A percentile compares a stretch with the other conserved stretches of the same genome.
These are phyloP conservation scores for Oscheius onirici DNA, from an alignment of 2,888 invertebrate species.

Conservation along the genomic window DNA sequence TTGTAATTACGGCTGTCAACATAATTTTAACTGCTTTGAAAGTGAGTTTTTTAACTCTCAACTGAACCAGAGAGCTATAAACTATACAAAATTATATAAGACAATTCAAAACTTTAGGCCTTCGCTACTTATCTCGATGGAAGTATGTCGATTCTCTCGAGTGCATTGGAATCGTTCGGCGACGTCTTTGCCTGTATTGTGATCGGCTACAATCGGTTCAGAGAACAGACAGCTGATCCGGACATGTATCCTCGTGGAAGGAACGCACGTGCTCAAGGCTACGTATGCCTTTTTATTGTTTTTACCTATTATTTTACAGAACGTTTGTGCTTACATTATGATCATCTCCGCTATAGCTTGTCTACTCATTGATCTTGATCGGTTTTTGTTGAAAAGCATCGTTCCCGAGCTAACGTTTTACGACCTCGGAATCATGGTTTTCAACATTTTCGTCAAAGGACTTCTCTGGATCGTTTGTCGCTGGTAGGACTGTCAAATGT, in stretches of 20 bases:
- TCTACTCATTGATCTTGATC: slow-evolving; percentile 35
- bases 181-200: slow-evolving; percentile 49
- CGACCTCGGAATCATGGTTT: slow-evolving; percentile 35
- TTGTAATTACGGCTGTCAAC: slow-evolving; percentile 16
- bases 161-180: slow-evolving; percentile 50
- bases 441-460: slow-evolving; percentile 41
- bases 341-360: slow-evolving; percentile 28
- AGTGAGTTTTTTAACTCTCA: not conserved
- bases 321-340: slow-evolving; percentile 21
- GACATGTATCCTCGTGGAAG: slow-evolving; percentile 42
- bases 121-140: slow-evolving; percentile 35
- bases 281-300: slow-evolving; percentile 36
- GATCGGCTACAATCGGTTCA: slow-evolving; percentile 31
- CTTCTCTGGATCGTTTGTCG: slow-evolving; percentile 41
- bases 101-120: no score
- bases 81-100: no score
- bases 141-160: slow-evolving; percentile 47
- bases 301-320: no score
- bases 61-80: no score
- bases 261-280: slow-evolving; percentile 37
- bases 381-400: slow-evolving; percentile 20
- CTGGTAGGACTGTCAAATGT: slow-evolving; percentile 35
- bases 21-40: slow-evolving; percentile 8
- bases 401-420: slow-evolving; percentile 29
- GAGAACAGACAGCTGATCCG: slow-evolving; percentile 10